These are phyloP conservation scores for Apamea sordens DNA, from an alignment of 2,888 invertebrate species.

Conservation along the genomic window DNA sequence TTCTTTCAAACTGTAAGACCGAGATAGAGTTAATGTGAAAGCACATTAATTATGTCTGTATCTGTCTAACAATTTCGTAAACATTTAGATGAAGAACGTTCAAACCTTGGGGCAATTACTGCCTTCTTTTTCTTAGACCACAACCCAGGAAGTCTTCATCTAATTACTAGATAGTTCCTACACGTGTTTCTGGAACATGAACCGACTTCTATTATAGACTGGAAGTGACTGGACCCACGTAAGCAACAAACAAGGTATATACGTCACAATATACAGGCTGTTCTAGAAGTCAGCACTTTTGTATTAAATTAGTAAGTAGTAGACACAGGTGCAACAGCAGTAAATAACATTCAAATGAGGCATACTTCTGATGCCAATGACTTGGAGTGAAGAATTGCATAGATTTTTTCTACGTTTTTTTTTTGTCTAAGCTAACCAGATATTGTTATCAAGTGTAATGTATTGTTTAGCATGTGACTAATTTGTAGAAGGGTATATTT, in stretches of 20 bases:
- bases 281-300: background rate
- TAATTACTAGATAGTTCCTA: conserved; percentile 18
- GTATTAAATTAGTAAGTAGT: background rate
- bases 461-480: background rate
- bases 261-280: conserved; percentile 40
- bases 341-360: conserved; percentile 11
- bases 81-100: background rate
- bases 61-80: background rate
- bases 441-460: background rate
- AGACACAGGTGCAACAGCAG: conserved; percentile 6
- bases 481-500: background rate
- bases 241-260: conserved; percentile 11
- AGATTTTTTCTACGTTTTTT: background rate
- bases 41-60: too few relatives aligned
- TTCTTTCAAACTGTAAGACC: too few relatives aligned
- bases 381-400: background rate
- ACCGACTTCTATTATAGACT: background rate
- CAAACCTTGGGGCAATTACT: background rate
- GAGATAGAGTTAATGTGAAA: too few relatives aligned
- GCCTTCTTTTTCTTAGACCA: background rate
- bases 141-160: background rate
- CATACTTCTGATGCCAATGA: background rate
- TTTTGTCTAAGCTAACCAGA: background rate
- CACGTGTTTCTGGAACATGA: conserved; percentile 5
- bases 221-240: background rate